Conservation (phyloP, 2,113 vertebrate species). For the Micronycteris hirsuta region DNA sequence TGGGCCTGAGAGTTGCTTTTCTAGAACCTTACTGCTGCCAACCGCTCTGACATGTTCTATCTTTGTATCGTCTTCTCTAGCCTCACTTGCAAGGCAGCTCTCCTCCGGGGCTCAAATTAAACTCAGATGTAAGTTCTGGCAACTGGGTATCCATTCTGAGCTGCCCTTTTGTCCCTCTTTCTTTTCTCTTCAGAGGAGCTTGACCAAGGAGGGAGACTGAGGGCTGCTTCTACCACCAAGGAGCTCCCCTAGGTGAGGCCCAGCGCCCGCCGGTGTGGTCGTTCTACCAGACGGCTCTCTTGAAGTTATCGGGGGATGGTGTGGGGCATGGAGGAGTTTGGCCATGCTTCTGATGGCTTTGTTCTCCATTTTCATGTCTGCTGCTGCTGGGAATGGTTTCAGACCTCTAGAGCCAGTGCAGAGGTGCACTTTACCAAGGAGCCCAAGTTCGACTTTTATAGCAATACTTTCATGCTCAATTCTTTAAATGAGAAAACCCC, state of each 20-base stretch:
- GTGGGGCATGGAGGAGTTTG: not conserved
- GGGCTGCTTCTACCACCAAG: not conserved
- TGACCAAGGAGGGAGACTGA: not conserved
- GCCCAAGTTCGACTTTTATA: not conserved
- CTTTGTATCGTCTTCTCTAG: not conserved
- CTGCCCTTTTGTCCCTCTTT: not conserved
- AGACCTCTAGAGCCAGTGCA: not conserved
- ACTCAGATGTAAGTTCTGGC: not conserved
- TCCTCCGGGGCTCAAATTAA: not conserved
- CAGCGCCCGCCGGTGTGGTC: not conserved
- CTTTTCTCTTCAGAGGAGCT: not conserved
- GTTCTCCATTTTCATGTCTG: not conserved
- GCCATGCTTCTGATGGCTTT: not conserved
- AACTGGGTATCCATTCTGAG: not conserved
- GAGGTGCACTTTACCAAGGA: not conserved
- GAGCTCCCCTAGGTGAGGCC: too few relatives aligned
- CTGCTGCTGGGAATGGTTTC: not conserved
- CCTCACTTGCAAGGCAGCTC: not conserved
- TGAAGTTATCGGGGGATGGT: not conserved
- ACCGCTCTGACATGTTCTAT: not conserved
- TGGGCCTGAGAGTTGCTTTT: not conserved
- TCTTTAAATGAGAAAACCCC: not conserved
- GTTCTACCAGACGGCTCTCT: not conserved
- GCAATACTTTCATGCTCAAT: not conserved
- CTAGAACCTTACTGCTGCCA: not conserved